These are phyloP conservation scores for rabbit (Oryctolagus cuniculus) DNA, from an alignment of 2,113 vertebrate genomes.

Conservation along the genomic window mOryCun1.1 NC_091449.1:53996501-53997000, in stretches of 20 bases:
- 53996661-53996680: conserved; percentile 23
- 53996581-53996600: background rate
- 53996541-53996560: background rate
- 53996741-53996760: background rate
- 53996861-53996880: conserved; percentile 41
- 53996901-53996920: conserved; percentile 17
- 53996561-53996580: background rate
- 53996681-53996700: background rate
- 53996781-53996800: conserved; percentile 59
- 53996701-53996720: background rate
- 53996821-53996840: background rate
- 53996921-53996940: conserved; percentile 32
- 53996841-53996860: background rate
- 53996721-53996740: background rate
- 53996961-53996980: background rate
- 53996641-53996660: background rate
- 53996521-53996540: background rate
- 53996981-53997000: conserved; percentile 25
- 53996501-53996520: conserved; percentile 20
- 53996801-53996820: background rate
- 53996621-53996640: conserved; percentile 32
- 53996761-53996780: background rate
- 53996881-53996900: conserved; percentile 47
- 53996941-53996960: background rate
- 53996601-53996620: conserved; percentile 30